Percentiles rank a stretch among this genome's conserved stretches.
Evolutionary conservation across 1,140 invertebrate species (phyloP).

Genomic region (Acromyrmex charruanus): DNA sequence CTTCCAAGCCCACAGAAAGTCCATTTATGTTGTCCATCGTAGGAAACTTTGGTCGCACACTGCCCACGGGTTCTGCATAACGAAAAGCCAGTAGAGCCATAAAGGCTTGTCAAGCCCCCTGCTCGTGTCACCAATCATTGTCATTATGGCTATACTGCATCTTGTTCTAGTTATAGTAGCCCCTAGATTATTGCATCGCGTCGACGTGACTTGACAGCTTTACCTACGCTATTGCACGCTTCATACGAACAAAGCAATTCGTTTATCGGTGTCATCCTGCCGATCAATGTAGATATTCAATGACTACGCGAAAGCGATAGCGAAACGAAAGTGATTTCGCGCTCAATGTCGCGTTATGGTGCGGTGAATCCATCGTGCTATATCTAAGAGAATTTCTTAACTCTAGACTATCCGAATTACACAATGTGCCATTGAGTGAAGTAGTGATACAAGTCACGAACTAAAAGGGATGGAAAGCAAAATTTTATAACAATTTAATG

Average conservation of each 20-base stretch:
- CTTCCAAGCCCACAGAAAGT: slow-evolving; percentile 87
- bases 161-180: slow-evolving; percentile 47
- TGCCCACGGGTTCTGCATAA: slow-evolving; percentile 89
- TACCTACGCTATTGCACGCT: slow-evolving; percentile 8
- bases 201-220: slow-evolving; percentile 34
- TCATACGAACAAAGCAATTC: slow-evolving; percentile 32
- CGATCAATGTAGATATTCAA: slow-evolving; percentile 46
- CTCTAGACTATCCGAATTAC: neutral
- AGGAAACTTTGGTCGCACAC: slow-evolving; percentile 90
- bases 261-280: slow-evolving; percentile 46
- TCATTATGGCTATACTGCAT: slow-evolving; percentile 52
- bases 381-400: slow-evolving; percentile 14
- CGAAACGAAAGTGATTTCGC: slow-evolving; percentile 21
- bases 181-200: slow-evolving; percentile 37
- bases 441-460: neutral
- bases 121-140: slow-evolving; percentile 25
- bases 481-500: neutral
- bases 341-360: slow-evolving; percentile 14
- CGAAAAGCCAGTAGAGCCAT: slow-evolving; percentile 70
- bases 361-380: neutral
- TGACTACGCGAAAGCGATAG: slow-evolving; percentile 2
- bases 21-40: slow-evolving; percentile 89
- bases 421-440: neutral
- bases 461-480: neutral
- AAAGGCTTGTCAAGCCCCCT: slow-evolving; percentile 35